Conservation (phyloP, 1,140 invertebrate genomes). For the Bombus confusus region DNA sequence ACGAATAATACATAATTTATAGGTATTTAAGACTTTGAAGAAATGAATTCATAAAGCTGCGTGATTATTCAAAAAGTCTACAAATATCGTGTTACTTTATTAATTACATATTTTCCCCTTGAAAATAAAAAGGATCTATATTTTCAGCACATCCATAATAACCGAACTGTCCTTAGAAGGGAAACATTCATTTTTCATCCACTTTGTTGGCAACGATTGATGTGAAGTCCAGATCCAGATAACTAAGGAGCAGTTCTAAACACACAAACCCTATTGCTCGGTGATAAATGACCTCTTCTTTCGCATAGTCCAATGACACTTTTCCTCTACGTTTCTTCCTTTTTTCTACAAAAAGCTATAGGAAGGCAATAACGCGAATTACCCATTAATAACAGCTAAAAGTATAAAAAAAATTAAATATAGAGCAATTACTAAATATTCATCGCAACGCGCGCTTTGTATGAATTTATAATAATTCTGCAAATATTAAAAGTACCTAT, state of each 20-base stretch:
- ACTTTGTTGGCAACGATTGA: background rate
- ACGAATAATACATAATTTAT: no score
- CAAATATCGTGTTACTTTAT: no score
- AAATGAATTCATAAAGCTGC: background rate
- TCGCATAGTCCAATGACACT: no score
- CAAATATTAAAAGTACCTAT: background rate
- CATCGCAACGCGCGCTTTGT: no score
- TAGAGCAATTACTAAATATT: no score
- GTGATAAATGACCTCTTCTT: constrained; percentile 4
- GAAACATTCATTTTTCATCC: background rate
- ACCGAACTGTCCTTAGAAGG: background rate
- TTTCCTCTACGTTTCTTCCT: background rate
- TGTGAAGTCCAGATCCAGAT: background rate
- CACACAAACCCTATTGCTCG: background rate
- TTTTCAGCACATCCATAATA: background rate
- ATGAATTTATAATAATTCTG: no score
- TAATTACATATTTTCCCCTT: background rate
- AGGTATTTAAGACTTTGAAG: background rate
- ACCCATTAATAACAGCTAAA: background rate
- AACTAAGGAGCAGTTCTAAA: background rate
- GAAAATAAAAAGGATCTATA: background rate
- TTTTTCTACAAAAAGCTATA: background rate
- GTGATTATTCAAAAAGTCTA: background rate
- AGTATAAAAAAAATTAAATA: background rate
- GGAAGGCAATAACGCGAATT: background rate